A percentile compares a stretch with the other conserved stretches of the same genome.
phyloP scores from a whole-genome alignment of 1,140 invertebrate genomes.

The Aphaenogaster rudis region DNA sequence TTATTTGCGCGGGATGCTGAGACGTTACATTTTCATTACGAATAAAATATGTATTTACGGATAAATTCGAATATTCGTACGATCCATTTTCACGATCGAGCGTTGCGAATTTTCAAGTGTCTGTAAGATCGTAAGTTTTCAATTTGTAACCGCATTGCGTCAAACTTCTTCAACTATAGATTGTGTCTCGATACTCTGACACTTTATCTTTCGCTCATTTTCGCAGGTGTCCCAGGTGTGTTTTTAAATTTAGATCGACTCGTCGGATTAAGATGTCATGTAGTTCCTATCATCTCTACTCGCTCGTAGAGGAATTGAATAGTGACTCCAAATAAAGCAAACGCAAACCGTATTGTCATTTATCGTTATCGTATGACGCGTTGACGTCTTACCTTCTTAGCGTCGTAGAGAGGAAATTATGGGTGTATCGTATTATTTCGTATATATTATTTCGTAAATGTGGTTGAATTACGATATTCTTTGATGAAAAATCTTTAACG shows the following conservation, averaged over 20 bases:
- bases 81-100: background rate
- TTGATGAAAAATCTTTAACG: background rate
- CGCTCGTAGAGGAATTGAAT: constrained; percentile 34
- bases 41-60: constrained; percentile 5
- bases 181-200: background rate
- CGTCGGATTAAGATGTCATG: background rate
- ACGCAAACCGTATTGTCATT: background rate
- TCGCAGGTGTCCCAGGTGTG: background rate
- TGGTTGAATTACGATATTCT: background rate
- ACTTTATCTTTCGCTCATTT: background rate
- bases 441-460: constrained; percentile 24
- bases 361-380: background rate
- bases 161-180: background rate
- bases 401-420: background rate
- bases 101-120: background rate
- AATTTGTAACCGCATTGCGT: background rate
- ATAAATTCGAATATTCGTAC: background rate
- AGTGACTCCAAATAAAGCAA: constrained; percentile 5
- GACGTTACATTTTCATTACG: background rate
- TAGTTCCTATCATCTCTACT: constrained; percentile 39
- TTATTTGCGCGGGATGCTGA: background rate
- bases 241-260: constrained; percentile 7
- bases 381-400: background rate
- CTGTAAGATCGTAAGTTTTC: background rate
- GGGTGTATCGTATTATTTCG: background rate